Evolutionary conservation across 2,113 vertebrate species (phyloP).

Genomic region (Caracal caracal): DNA sequence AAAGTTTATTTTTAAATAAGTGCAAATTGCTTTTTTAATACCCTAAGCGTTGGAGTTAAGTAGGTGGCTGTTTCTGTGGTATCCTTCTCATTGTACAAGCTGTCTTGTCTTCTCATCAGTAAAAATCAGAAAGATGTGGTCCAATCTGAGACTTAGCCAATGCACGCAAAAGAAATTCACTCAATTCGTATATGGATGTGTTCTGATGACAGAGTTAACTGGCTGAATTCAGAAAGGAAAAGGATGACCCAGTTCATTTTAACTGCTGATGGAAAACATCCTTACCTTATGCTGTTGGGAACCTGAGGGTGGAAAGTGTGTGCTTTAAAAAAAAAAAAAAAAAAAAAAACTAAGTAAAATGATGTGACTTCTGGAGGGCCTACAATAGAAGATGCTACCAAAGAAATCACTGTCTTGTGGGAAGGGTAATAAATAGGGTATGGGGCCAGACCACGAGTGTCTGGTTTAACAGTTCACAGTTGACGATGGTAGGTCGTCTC

Average conservation of each 20-base stretch:
- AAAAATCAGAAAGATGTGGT: not conserved
- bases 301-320: not conserved
- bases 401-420: conserved; percentile 39
- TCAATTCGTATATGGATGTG: not conserved
- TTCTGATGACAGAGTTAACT: conserved; percentile 2
- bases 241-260: not conserved
- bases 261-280: not conserved
- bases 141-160: not conserved
- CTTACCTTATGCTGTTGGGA: not conserved
- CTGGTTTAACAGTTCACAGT: conserved; percentile 59
- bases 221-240: not conserved
- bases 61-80: not conserved
- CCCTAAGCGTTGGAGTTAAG: not conserved
- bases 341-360: not conserved
- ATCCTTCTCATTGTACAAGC: not conserved
- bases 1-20: not conserved
- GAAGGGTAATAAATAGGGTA: not conserved
- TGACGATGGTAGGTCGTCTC: not conserved
- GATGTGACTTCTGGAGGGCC: not conserved
- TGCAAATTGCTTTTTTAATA: not conserved
- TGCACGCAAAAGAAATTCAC: not conserved
- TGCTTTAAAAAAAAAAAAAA: no score
- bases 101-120: not conserved
- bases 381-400: not conserved
- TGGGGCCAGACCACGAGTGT: conserved; percentile 34